A percentile compares a stretch with the other conserved stretches of the same genome.
These are phyloP conservation scores for Bathynomus jamesi DNA, from an alignment of 1,140 invertebrate genomes.

Conservation along the genomic window DNA sequence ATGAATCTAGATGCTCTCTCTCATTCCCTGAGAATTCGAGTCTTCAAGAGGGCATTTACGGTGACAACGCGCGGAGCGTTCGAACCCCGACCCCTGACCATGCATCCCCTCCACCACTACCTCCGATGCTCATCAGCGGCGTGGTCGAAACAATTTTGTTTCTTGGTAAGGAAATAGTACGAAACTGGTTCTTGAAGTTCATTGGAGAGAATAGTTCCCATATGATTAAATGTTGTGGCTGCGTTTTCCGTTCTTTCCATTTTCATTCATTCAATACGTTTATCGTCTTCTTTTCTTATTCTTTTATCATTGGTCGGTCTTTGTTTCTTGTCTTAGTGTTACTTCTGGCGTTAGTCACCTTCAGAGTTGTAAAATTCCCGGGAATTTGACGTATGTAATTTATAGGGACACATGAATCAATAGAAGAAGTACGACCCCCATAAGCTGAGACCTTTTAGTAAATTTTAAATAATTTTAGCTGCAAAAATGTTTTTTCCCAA, in stretches of 20 bases:
- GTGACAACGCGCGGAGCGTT: conserved; percentile 27
- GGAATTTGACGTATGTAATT: too few relatives aligned
- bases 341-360: neutral
- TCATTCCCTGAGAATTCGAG: neutral
- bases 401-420: too few relatives aligned
- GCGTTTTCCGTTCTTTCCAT: neutral
- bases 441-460: too few relatives aligned
- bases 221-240: too few relatives aligned
- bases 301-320: neutral
- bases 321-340: neutral
- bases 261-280: neutral
- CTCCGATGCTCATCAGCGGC: conserved; percentile 24
- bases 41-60: conserved; percentile 15
- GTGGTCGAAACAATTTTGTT: conserved; percentile 29
- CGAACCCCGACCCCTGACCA: conserved; percentile 13
- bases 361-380: too few relatives aligned
- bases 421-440: too few relatives aligned
- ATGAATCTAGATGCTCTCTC: neutral
- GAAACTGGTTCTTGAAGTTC: neutral
- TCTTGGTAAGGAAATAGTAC: conserved; percentile 12
- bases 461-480: too few relatives aligned
- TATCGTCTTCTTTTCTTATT: neutral
- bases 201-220: neutral
- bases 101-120: conserved; percentile 16
- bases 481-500: too few relatives aligned